Base-by-base conservation (phyloP, 2,113 vertebrate species). In the Tragelaphus scriptus region DNA sequence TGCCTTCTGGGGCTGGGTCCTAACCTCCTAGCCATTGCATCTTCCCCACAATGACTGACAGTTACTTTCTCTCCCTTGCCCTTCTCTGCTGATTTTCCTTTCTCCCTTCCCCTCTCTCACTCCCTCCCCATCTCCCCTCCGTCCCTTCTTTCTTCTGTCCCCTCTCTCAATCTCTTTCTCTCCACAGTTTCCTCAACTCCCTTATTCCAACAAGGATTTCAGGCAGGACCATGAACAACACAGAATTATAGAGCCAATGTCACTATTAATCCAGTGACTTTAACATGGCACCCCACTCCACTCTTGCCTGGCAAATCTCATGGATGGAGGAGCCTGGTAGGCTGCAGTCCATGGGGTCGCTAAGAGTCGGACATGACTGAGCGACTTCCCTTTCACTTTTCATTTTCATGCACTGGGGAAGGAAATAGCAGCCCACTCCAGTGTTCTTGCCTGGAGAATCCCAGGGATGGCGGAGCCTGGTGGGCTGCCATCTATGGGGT, bases 171-270 rank as follows among this genome's bases (percentile, higher is more conserved):
- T 32, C 14, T 36, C 19, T 58, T 32, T 56, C 28, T 75, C 51
- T 47, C 25, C 14, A 19, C 25, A 94, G 47, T 88, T 53, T 61
- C 63, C 47, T 85, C 53, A 90, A 17, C 9, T 47, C n/a, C 79
- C 82, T 65, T 87, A 7, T 93, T 90, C 40, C 77, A n/a, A 32
- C 6, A 47, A 88, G 28, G 36, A 84, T 85, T 96, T 77, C 14
- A 65, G 47, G 53, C 30, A 77, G 85, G 51, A 86, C 51, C 28
- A 7, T n/a, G 44, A 97, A 79, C 16, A 7, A 25, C 75, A 7
- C 56, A 56, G 75, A 96, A 36, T 80, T 28, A 65, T 5, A 88
- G 26, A 85, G 59, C n/a, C 51, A 25, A 44, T 25, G 58, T 94
- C 47, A 47, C 47, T 15, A 8, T n/a, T 68, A 26, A 79, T 28